Base-by-base conservation (phyloP, 2,888 invertebrate genomes). In the Cephus spinipes region DNA sequence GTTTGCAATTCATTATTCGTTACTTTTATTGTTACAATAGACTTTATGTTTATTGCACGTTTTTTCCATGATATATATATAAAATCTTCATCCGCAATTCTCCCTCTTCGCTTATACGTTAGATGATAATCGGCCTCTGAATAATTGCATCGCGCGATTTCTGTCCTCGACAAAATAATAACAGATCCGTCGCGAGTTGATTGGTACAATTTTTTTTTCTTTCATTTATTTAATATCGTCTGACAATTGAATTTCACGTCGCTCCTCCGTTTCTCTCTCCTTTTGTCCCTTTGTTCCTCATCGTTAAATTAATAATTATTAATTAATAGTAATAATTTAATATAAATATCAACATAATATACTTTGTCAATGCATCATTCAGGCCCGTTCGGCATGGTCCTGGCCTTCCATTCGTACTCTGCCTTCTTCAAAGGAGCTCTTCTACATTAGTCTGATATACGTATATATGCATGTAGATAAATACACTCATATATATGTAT, bases 1-100 rank as follows among this genome's bases (percentile, higher is more conserved):
- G 32, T 6, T 71, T 78, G 73, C 40, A 77, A 68, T 74, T 75
- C 30, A 73, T 73, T 77, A 77, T 89, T 88, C 86, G 86, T 87
- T 87, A 86, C 85, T 87, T 87, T 86, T 86, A 88, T 86, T 88
- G 86, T 89, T 89, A 89, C 89, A 89, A 89, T 89, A 89, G 86
- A 89, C 88, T 84, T 87, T 85, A 87, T 83, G 87, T 87, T 89
- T 89, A 90, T 90, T 90, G 89, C 90, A 90, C 89, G 85, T 87
- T 87, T 87, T 40, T 86, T 87, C 85, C 87, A 85, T 86, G 87
- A 89, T 90, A 90, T 40, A 40, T 40, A 40, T 40, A 40, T 88
- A 89, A 89, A 90, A 89, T 84, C 85, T 85, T 85, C 80, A 23
- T 75, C 55, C 68, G 79, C 79, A 81, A 86, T 83, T 87, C 87